phyloP scores from a whole-genome alignment of 2,888 invertebrate genomes.

The Euzetes globulus region DNA sequence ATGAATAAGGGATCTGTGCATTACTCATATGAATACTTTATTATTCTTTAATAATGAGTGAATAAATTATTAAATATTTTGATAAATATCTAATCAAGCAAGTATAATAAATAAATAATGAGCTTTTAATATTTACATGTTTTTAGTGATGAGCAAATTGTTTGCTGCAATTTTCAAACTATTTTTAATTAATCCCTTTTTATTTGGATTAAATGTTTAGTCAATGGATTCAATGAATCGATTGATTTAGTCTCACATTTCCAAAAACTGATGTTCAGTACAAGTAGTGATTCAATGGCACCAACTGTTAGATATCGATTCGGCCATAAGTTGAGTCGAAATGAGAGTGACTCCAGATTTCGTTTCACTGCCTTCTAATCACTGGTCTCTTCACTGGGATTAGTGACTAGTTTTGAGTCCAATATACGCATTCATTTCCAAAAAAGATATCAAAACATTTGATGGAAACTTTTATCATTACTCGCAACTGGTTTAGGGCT shows the following conservation, averaged over 20 bases:
- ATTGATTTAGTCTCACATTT: slow-evolving; percentile 4
- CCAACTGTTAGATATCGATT: neutral
- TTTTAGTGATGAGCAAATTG: too few species aligned
- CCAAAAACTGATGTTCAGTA: neutral
- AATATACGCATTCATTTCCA: neutral
- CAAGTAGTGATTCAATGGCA: neutral
- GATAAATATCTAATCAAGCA: too few species aligned
- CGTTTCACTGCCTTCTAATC: neutral
- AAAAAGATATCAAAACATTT: too few species aligned
- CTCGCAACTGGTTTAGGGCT: neutral
- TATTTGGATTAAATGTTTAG: neutral
- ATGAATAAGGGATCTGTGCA: too few species aligned
- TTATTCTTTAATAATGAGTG: too few species aligned
- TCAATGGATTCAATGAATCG: neutral
- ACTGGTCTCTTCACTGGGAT: neutral
- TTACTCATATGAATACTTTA: too few species aligned
- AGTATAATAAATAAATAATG: too few species aligned
- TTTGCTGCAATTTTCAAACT: too few species aligned
- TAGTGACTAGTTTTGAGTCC: neutral
- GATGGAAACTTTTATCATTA: too few species aligned
- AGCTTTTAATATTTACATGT: too few species aligned
- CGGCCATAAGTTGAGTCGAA: neutral
- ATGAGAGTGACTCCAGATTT: neutral
- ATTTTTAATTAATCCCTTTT: too few species aligned
- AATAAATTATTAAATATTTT: too few species aligned